These are phyloP conservation scores for Apostichopus californicus DNA, from an alignment of 35 echinoderm and acorn worm genomes.

Conservation along the genomic window DNA sequence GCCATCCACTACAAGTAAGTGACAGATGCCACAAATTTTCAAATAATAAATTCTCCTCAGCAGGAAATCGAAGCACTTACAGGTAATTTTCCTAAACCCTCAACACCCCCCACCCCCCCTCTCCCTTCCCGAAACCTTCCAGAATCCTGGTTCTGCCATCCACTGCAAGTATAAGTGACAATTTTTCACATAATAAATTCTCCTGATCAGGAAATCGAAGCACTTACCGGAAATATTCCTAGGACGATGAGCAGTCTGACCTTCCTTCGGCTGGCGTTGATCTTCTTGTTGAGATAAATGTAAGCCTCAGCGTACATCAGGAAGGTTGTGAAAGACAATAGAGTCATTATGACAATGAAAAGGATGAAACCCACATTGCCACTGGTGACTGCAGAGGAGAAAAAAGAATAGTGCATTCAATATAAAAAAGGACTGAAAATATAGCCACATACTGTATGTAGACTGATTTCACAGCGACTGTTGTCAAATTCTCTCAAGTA, in stretches of 20 bases:
- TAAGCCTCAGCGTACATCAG: conserved; percentile 72
- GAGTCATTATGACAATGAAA: conserved; percentile 69
- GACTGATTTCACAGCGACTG: too few species aligned
- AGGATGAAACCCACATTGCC: conserved; percentile 41
- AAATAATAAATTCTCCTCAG: not conserved
- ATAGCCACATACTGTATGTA: too few species aligned
- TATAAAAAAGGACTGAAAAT: too few species aligned
- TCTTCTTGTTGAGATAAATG: conserved; percentile 79
- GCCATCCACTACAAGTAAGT: too few species aligned
- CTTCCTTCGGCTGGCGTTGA: conserved; percentile 69
- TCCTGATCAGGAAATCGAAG: not conserved
- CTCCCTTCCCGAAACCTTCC: too few species aligned
- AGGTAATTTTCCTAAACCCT: conserved; percentile 74
- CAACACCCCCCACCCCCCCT: too few species aligned
- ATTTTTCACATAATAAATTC: not conserved
- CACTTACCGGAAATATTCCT: conserved; percentile 91
- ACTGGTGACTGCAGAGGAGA: conserved; percentile 22
- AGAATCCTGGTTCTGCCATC: too few species aligned
- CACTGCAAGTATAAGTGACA: too few species aligned
- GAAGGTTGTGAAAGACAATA: conserved; percentile 66
- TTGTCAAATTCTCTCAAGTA: too few species aligned
- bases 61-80: conserved; percentile 54
- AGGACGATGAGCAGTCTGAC: conserved; percentile 74
- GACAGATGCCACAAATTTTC: too few species aligned
- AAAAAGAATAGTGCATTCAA: not conserved